Base-by-base conservation (phyloP, 30 jellyfish, hydroid and myxozoan genomes). In the Nemopilema nomurai region DNA sequence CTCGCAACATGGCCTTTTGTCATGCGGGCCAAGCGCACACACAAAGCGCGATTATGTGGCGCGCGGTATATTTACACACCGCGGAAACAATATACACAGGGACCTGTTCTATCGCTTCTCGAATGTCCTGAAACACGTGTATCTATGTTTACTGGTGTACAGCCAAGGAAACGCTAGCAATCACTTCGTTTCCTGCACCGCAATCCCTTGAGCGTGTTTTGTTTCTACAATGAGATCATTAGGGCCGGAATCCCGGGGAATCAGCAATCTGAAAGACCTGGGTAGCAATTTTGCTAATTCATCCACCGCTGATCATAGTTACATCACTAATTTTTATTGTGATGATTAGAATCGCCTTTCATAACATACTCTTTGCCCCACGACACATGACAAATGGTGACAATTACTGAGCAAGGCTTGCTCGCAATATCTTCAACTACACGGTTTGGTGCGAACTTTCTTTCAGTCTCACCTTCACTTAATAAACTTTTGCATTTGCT, bases 1-100 rank as follows among this genome's bases (percentile, higher is more conserved):
- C 20, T 20, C 71, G 81, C 86, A 72, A 51, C 86, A 71, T 83
- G 91, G 91, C 73, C 80, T 77, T 77, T 77, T 77, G 87, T 77
- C 18, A 20, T 16, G 16, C n/a, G 16, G 72, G 71, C 32, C 26
- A 71, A 26, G 16, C 6, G 57, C 57, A 41, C 13, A 41, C 57
- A 6, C 57, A 26, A 24, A 17, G 67, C 81, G 64, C 81, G 81
- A 26, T 31, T 71, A 19, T 28, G 62, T 63, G 81, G 81, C 49
- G 27, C 24, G 50, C 32, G 49, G 49, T 71, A 28, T 31, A 22
- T 30, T 24, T 13, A 71, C 81, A 71, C 26, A 17, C 64, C 24
- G 30, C 32, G 27, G n/a, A 26, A 28, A 71, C 32, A 71, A 23
- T 26, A 71, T 16, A 19, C 73, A 63, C 29, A n/a, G 20, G 18